These are phyloP conservation scores for Cyprinodon variegatus DNA, from an alignment of 2,113 vertebrate genomes.

Conservation along the genomic window DNA sequence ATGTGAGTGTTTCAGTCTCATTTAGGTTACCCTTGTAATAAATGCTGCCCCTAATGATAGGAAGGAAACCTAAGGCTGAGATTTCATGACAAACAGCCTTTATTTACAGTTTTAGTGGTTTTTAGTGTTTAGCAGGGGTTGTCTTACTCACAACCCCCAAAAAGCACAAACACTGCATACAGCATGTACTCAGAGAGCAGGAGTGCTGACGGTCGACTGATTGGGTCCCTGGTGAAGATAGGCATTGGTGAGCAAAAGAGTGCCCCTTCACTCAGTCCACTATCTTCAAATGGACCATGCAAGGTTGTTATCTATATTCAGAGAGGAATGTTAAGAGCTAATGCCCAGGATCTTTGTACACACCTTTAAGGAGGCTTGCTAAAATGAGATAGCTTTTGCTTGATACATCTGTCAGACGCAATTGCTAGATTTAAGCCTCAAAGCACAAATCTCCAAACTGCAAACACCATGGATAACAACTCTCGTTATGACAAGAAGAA, in stretches of 20 bases:
- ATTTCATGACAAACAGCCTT: slow-evolving; percentile 9
- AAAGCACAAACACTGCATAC: slow-evolving; percentile 34
- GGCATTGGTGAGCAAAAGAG: slow-evolving; percentile 36
- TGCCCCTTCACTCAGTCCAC: slow-evolving; percentile 52
- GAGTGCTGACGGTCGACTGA: slow-evolving; percentile 46
- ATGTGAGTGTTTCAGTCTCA: neutral
- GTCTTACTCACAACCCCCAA: slow-evolving; percentile 25
- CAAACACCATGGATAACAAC: slow-evolving; percentile 15
- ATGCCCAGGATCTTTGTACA: slow-evolving; percentile 34
- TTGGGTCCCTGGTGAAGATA: slow-evolving; percentile 56
- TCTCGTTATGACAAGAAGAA: slow-evolving; percentile 10
- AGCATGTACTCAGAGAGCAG: slow-evolving; percentile 28
- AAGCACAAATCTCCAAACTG: slow-evolving; percentile 24
- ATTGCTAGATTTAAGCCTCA: slow-evolving; percentile 30
- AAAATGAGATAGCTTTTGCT: slow-evolving; percentile 47
- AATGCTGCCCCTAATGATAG: slow-evolving; percentile 29
- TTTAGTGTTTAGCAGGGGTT: slow-evolving; percentile 30
- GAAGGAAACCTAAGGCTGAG: slow-evolving; percentile 7
- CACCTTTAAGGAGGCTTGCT: slow-evolving; percentile 39
- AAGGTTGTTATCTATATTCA: slow-evolving; percentile 54
- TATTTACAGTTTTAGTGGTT: slow-evolving; percentile 9
- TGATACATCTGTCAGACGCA: slow-evolving; percentile 41
- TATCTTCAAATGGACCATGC: slow-evolving; percentile 50
- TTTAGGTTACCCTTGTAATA: neutral
- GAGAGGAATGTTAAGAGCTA: slow-evolving; percentile 35